Evolutionary conservation across 30 jellyfish, hydroid and myxozoan genomes (phyloP).

Genomic region (Hydractinia echinata): DNA sequence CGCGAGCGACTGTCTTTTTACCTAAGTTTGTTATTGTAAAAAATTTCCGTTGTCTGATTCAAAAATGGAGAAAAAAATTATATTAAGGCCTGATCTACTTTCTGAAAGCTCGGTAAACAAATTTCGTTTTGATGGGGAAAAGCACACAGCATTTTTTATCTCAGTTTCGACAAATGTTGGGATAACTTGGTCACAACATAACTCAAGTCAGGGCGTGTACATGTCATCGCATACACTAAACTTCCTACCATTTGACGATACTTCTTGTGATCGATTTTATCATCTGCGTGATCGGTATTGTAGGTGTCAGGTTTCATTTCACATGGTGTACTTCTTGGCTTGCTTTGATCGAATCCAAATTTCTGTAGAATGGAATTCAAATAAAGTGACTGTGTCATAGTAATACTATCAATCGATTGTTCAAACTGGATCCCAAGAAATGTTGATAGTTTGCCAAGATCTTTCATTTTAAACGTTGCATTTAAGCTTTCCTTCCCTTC

Average conservation of each 20-base stretch:
- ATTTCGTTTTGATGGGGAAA: no score
- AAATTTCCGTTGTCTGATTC: no score
- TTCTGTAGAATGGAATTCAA: slow-evolving; percentile 5
- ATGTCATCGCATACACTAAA: slow-evolving; percentile 37
- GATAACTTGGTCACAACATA: slow-evolving; percentile 38
- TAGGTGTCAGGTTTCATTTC: slow-evolving; percentile 20
- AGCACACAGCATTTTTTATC: no score
- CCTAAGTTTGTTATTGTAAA: no score
- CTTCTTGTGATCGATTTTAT: not conserved
- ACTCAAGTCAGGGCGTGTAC: slow-evolving; percentile 39
- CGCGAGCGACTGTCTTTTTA: no score
- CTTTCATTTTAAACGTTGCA: slow-evolving; percentile 39
- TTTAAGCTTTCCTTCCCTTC: no score
- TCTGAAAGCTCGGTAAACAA: no score
- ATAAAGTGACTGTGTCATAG: not conserved
- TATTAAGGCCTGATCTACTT: no score
- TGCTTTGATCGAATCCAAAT: slow-evolving; percentile 48
- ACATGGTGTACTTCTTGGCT: slow-evolving; percentile 65
- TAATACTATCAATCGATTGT: not conserved
- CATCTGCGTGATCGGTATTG: no score
- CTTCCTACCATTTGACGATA: slow-evolving; percentile 51
- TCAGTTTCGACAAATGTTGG: slow-evolving; percentile 44
- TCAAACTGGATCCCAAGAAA: not conserved
- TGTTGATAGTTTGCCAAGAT: slow-evolving; percentile 5
- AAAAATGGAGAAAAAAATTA: no score